These are phyloP conservation scores for Ptychodera flava DNA, from an alignment of 35 echinoderm and acorn worm species.

Conservation along the genomic window DNA sequence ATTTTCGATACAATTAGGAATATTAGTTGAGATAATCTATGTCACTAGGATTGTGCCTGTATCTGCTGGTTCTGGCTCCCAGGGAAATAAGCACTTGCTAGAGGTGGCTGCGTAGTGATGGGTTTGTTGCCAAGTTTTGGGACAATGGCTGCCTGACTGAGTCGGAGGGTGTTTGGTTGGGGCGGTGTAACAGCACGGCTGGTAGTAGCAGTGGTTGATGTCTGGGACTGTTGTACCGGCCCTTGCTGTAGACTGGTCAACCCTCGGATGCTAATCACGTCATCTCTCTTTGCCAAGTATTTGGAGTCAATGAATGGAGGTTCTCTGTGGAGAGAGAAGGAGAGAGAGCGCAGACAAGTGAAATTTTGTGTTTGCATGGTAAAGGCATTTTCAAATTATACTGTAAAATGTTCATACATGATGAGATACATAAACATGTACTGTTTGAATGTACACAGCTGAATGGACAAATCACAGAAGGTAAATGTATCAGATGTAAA, in stretches of 20 bases:
- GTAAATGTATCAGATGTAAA: no score
- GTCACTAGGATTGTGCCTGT: neutral
- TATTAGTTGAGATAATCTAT: no score
- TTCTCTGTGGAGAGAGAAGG: no score
- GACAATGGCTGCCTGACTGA: neutral
- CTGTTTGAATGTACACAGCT: no score
- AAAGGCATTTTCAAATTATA: no score
- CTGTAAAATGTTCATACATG: no score
- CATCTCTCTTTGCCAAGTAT: neutral
- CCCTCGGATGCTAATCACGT: neutral
- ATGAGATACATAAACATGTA: no score
- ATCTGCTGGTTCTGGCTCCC: neutral
- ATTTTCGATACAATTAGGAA: no score
- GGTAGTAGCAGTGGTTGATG: neutral
- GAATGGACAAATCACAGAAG: no score
- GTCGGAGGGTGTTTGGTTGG: neutral
- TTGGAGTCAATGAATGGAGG: neutral
- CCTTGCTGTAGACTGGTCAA: neutral
- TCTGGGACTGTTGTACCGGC: neutral
- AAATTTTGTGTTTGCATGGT: no score
- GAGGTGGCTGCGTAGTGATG: neutral
- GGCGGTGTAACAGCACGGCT: neutral
- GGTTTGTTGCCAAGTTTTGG: neutral
- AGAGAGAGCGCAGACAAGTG: no score
- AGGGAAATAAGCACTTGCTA: neutral